phyloP scores from a whole-genome alignment of 2,888 invertebrate species.

The Spisula solida region DNA sequence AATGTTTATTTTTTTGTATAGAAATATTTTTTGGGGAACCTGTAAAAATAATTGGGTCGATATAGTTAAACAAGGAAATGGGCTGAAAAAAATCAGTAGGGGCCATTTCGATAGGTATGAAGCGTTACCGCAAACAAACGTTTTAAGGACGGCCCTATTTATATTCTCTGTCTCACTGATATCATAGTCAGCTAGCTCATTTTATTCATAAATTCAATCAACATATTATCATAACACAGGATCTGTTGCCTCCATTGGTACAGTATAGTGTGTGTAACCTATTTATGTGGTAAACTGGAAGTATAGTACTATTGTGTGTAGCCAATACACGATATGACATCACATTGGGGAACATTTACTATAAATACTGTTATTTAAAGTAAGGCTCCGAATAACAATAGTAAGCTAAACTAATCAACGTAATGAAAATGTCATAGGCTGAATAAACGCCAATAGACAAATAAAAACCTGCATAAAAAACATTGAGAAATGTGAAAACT shows the following conservation, averaged over 20 bases:
- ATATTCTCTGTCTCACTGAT: slow-evolving; percentile 23
- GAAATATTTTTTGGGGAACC: too few relatives aligned
- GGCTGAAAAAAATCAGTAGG: too few relatives aligned
- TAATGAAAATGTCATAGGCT: slow-evolving; percentile 61
- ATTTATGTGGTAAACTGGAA: slow-evolving; percentile 38
- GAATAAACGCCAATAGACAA: slow-evolving; percentile 56
- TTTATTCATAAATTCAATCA: slow-evolving; percentile 66
- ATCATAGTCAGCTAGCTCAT: slow-evolving; percentile 39
- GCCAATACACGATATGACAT: slow-evolving; percentile 46
- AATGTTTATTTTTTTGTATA: too few relatives aligned
- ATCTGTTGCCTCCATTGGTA: slow-evolving; percentile 44
- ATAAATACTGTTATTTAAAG: slow-evolving; percentile 18
- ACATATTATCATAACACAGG: slow-evolving; percentile 46
- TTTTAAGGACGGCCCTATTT: too few relatives aligned
- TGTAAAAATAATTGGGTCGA: too few relatives aligned
- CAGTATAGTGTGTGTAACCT: slow-evolving; percentile 32
- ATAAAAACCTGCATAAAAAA: slow-evolving; percentile 51
- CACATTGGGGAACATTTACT: slow-evolving; percentile 46
- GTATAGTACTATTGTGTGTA: slow-evolving; percentile 39
- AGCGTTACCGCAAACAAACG: too few relatives aligned
- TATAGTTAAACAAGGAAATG: too few relatives aligned
- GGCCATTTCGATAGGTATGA: too few relatives aligned
- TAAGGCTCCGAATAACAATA: not conserved
- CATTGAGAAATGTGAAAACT: slow-evolving; percentile 35
- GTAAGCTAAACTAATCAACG: slow-evolving; percentile 45